phyloP scores from a whole-genome alignment of 2,888 invertebrate genomes.

The Steinernema carpocapsae region DNA sequence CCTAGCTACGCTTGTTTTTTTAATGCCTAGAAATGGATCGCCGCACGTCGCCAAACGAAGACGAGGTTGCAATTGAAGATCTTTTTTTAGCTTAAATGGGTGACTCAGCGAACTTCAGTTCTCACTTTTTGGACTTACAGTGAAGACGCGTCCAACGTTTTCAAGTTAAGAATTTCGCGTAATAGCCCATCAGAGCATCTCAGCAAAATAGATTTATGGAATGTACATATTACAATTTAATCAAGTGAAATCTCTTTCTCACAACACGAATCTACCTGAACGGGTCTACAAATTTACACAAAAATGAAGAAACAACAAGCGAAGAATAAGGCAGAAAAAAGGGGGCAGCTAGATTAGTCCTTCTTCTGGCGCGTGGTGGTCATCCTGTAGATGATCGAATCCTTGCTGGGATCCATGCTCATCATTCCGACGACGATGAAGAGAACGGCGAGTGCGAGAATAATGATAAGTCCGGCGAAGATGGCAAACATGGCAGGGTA shows the following conservation, averaged over 20 bases:
- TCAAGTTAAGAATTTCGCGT: too few species aligned
- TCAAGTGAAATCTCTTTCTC: background rate
- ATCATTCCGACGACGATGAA: conserved; percentile 80
- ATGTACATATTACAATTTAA: conserved; percentile 26
- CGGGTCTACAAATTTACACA: background rate
- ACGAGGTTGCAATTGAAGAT: too few species aligned
- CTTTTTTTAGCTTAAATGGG: too few species aligned
- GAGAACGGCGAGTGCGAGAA: conserved; percentile 69
- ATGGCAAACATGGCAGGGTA: conserved; percentile 68
- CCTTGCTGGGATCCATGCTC: conserved; percentile 95
- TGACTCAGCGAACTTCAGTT: too few species aligned
- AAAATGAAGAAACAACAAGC: conserved; percentile 19
- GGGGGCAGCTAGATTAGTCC: conserved; percentile 73
- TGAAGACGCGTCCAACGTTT: too few species aligned
- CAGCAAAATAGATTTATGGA: conserved; percentile 18
- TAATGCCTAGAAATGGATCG: too few species aligned
- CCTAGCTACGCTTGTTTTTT: too few species aligned
- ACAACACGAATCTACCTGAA: conserved; percentile 23
- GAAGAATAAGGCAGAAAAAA: background rate
- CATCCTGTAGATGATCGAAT: conserved; percentile 98
- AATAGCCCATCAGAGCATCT: too few species aligned
- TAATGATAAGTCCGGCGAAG: conserved; percentile 61
- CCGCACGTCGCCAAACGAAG: too few species aligned
- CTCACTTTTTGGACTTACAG: too few species aligned
- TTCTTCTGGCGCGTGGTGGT: conserved; percentile 96